Evolutionary conservation across 2,113 vertebrate species (phyloP).

Genomic region (Nerophis ophidion): DNA sequence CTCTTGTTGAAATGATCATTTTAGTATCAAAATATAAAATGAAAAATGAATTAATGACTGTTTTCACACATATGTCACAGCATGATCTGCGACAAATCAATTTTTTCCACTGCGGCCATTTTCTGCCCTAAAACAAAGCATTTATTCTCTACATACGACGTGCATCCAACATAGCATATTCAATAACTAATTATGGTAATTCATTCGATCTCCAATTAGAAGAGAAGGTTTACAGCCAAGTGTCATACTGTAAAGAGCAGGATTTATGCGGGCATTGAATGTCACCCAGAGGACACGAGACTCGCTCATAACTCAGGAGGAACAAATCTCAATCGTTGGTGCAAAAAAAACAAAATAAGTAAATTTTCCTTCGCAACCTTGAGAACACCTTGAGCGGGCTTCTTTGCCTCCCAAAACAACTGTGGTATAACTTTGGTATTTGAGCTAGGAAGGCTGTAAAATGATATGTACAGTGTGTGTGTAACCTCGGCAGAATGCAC

Average conservation of each 20-base stretch:
- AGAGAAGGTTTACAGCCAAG: constrained; percentile 91
- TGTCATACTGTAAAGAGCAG: constrained; percentile 93
- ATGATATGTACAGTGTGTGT: constrained; percentile 39
- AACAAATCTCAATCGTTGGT: constrained; percentile 70
- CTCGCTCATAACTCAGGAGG: constrained; percentile 92
- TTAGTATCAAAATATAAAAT: constrained; percentile 14
- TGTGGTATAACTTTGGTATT: constrained; percentile 15
- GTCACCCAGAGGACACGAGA: constrained; percentile 96
- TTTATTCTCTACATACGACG: constrained; percentile 76
- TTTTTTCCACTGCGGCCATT: constrained; percentile 8
- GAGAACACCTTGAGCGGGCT: constrained; percentile 18
- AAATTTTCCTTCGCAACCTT: constrained; percentile 41
- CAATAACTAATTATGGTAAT: constrained; percentile 99
- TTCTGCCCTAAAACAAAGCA: constrained; percentile 73
- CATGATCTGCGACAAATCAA: constrained; percentile 1
- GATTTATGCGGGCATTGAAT: constrained; percentile 99
- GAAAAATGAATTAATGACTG: constrained; percentile 9
- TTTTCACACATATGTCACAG: constrained; percentile 4
- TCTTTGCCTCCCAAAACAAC: constrained; percentile 18
- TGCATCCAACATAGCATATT: constrained; percentile 92
- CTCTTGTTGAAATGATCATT: constrained; percentile 65
- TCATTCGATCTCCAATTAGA: constrained; percentile 99
- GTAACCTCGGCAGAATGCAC: constrained; percentile 38
- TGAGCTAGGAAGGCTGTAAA: constrained; percentile 29
- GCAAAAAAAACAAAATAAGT: constrained; percentile 27